A percentile compares a stretch with the other conserved stretches of the same genome.
These are phyloP conservation scores for Cydia amplana DNA, from an alignment of 1,140 invertebrate genomes.

Conservation along the genomic window DNA sequence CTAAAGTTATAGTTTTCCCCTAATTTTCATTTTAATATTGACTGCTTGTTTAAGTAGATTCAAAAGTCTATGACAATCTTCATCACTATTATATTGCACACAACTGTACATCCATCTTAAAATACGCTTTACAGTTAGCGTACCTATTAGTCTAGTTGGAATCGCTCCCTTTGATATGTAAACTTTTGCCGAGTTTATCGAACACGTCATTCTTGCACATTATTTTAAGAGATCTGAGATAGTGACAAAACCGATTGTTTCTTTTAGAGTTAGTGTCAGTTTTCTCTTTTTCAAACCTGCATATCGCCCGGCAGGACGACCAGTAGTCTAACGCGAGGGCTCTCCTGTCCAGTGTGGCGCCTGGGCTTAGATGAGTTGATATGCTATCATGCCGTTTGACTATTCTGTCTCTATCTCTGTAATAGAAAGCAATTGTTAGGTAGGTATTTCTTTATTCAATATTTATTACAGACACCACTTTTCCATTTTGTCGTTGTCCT, in stretches of 20 bases:
- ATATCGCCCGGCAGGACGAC: constrained; percentile 79
- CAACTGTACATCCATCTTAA: not conserved
- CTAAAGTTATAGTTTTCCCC: too few relatives aligned
- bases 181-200: constrained; percentile 64
- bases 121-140: not conserved
- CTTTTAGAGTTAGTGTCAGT: constrained; percentile 73
- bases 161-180: constrained; percentile 39
- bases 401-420: constrained; percentile 58
- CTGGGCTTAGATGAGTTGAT: constrained; percentile 57
- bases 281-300: constrained; percentile 79
- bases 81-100: too few relatives aligned
- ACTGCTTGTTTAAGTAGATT: too few relatives aligned
- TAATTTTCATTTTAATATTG: too few relatives aligned
- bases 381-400: constrained; percentile 57
- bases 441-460: too few relatives aligned
- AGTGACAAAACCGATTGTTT: constrained; percentile 83
- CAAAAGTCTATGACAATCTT: too few relatives aligned
- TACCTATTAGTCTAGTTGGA: not conserved
- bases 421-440: constrained; percentile 42
- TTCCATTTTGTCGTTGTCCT: too few relatives aligned
- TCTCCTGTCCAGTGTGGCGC: constrained; percentile 58
- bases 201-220: constrained; percentile 69
- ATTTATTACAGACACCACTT: too few relatives aligned
- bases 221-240: constrained; percentile 75
- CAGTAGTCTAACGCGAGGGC: constrained; percentile 80